A percentile compares a stretch with the other conserved stretches of the same genome.
These are phyloP conservation scores for Heliconius hermathena DNA, from an alignment of 1,140 invertebrate genomes.

Conservation along the genomic window DNA sequence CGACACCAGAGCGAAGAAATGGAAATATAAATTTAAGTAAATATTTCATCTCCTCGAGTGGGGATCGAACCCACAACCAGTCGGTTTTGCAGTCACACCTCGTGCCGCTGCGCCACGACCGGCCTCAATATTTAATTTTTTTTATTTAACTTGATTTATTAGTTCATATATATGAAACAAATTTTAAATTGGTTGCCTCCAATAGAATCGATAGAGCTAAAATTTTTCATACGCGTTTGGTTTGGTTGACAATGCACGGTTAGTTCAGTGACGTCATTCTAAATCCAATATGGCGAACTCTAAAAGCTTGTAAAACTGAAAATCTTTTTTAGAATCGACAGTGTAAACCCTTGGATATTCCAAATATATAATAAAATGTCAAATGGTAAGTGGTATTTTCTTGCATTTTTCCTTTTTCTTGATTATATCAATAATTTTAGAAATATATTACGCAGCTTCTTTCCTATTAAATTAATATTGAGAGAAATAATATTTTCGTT, in stretches of 20 bases:
- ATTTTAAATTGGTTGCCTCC: not conserved
- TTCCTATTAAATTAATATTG: not conserved
- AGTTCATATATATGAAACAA: not conserved
- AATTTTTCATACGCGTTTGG: not conserved
- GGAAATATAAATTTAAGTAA: too few species aligned
- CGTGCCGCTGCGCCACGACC: too few species aligned
- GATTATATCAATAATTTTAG: too few species aligned
- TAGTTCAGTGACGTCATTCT: not conserved
- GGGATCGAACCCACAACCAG: too few species aligned
- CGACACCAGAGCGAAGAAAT: too few species aligned
- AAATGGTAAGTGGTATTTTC: too few species aligned
- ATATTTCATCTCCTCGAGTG: too few species aligned
- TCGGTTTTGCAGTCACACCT: too few species aligned
- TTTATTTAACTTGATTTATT: not conserved
- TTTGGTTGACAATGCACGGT: not conserved
- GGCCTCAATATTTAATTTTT: not conserved
- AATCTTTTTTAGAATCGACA: not conserved
- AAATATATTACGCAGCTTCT: too few species aligned
- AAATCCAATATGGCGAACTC: constrained; percentile 2
- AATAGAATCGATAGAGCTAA: not conserved
- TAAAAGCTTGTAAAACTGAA: constrained; percentile 6
- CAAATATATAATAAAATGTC: too few species aligned
- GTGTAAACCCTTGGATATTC: too few species aligned
- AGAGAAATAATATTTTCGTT: not conserved
- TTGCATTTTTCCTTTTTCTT: too few species aligned